These are phyloP conservation scores for Ceratina calcarata DNA, from an alignment of 1,140 invertebrate genomes.

Conservation along the genomic window DNA sequence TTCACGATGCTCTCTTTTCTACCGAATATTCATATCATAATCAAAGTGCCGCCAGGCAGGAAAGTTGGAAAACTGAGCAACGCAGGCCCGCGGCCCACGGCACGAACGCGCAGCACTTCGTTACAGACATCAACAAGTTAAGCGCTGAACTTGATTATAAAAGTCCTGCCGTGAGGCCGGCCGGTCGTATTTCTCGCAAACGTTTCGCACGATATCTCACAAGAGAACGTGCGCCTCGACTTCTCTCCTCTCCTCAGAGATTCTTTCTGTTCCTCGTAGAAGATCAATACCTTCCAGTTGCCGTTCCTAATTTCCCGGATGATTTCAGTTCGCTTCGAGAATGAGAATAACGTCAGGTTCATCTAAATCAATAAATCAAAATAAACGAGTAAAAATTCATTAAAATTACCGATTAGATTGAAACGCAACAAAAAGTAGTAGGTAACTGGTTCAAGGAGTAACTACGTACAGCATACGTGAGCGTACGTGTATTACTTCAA, in stretches of 20 bases:
- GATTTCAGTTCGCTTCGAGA: not conserved
- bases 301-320: not conserved
- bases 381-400: not conserved
- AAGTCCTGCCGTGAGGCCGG: not conserved
- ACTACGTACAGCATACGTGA: too few relatives aligned
- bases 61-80: not conserved
- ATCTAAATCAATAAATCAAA: not conserved
- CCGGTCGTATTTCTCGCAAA: not conserved
- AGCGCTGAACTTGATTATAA: slow-evolving; percentile 1
- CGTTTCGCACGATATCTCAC: slow-evolving; percentile 1
- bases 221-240: not conserved
- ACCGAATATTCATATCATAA: slow-evolving; percentile 1
- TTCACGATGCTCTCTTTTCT: not conserved
- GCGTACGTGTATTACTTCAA: too few relatives aligned
- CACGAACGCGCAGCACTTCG: not conserved
- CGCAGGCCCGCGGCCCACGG: not conserved
- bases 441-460: too few relatives aligned
- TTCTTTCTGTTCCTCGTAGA: not conserved
- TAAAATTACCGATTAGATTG: not conserved
- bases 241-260: not conserved
- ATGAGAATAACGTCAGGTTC: not conserved
- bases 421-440: too few relatives aligned
- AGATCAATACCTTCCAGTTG: slow-evolving; percentile 11
- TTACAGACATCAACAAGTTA: not conserved
- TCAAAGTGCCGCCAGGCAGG: not conserved